Conservation (phyloP, 2,888 invertebrate species). For the Ornithoptera priamus region DNA sequence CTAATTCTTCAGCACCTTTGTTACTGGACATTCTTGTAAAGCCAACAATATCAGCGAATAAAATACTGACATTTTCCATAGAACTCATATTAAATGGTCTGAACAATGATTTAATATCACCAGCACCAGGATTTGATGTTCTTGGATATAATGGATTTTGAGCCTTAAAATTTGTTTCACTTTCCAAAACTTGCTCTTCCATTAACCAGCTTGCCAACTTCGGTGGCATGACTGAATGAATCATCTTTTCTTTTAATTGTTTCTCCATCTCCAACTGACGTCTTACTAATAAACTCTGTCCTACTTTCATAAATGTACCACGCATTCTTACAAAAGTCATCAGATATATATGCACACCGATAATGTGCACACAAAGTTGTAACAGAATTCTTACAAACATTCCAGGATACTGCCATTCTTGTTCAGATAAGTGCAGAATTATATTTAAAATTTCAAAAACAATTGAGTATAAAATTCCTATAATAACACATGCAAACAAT, state of each 20-base stretch:
- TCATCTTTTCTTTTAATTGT: constrained; percentile 97
- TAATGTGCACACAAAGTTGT: constrained; percentile 93
- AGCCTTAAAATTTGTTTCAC: constrained; percentile 77
- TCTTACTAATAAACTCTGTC: constrained; percentile 93
- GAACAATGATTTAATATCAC: constrained; percentile 90
- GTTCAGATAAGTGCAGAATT: constrained; percentile 70
- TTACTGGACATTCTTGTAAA: constrained; percentile 98
- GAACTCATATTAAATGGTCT: constrained; percentile 98
- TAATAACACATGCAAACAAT: constrained; percentile 89
- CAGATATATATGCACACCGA: constrained; percentile 95
- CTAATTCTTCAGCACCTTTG: constrained; percentile 97
- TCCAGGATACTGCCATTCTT: constrained; percentile 78
- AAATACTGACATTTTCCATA: constrained; percentile 97
- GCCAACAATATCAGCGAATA: constrained; percentile 98
- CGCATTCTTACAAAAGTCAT: constrained; percentile 96
- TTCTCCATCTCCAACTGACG: constrained; percentile 96
- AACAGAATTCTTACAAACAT: constrained; percentile 87
- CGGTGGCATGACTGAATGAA: constrained; percentile 98
- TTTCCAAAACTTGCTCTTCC: constrained; percentile 84
- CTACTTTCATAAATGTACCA: constrained; percentile 97
- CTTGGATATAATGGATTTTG: constrained; percentile 67
- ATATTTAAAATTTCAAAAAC: constrained; percentile 88
- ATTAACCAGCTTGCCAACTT: constrained; percentile 92
- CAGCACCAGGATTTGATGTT: constrained; percentile 78
- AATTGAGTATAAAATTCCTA: constrained; percentile 91